A percentile compares a stretch with the other conserved stretches of the same genome.
These are phyloP conservation scores for Drosophila pseudotalamancana DNA, from an alignment of 2,888 invertebrate genomes.

Conservation along the genomic window DNA sequence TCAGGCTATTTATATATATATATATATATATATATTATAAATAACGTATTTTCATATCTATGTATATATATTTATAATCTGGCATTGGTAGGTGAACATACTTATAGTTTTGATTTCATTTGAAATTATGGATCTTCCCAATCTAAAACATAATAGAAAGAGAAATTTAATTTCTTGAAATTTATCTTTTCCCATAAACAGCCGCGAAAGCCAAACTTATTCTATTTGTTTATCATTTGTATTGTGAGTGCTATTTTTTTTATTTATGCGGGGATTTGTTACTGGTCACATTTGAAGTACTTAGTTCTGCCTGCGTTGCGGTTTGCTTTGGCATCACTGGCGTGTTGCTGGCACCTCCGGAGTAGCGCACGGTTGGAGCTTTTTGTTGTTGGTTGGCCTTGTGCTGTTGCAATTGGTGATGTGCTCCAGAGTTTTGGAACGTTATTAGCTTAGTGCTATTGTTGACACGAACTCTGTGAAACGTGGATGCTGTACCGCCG, in stretches of 20 bases:
- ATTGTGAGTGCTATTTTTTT: too few relatives aligned
- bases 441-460: constrained; percentile 40
- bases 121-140: not conserved
- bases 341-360: not conserved
- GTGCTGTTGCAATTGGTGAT: not conserved
- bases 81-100: not conserved
- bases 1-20: not conserved
- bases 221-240: not conserved
- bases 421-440: constrained; percentile 5
- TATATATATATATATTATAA: not conserved
- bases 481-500: not conserved
- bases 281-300: too few relatives aligned
- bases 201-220: not conserved
- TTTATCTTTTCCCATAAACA: not conserved
- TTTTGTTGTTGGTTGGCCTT: constrained; percentile 4
- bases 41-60: not conserved
- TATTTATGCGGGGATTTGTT: constrained; percentile 2
- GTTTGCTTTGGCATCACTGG: too few relatives aligned
- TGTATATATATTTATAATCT: not conserved
- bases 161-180: constrained; percentile 4
- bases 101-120: not conserved
- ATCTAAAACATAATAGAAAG: not conserved
- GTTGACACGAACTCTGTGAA: constrained; percentile 46
- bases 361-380: not conserved
- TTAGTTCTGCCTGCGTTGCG: too few relatives aligned